Percentiles rank a stretch among this genome's conserved stretches.
These are phyloP conservation scores for Panthera tigris DNA, from an alignment of 2,113 vertebrate species.

Conservation along the genomic window DNA sequence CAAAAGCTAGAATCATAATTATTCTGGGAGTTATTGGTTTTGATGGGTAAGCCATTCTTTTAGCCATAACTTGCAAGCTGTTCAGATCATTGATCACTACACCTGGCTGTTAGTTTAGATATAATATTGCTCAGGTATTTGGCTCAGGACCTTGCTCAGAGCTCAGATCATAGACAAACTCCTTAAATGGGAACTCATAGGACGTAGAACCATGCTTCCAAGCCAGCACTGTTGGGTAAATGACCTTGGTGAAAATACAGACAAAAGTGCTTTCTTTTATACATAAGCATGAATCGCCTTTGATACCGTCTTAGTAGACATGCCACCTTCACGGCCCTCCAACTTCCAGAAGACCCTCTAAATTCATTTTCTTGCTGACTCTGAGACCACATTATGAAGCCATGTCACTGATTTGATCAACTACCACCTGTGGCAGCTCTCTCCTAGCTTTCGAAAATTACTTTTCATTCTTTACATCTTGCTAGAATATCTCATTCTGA, in stretches of 20 bases:
- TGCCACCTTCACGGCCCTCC: not conserved
- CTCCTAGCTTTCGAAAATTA: slow-evolving; percentile 17
- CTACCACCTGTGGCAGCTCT: not conserved
- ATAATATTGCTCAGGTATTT: not conserved
- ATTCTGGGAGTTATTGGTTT: slow-evolving; percentile 1
- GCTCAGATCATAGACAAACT: not conserved
- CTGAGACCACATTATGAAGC: not conserved
- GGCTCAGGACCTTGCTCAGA: not conserved
- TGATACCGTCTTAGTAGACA: not conserved
- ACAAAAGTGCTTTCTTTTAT: not conserved
- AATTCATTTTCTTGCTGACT: not conserved
- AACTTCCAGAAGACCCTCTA: not conserved
- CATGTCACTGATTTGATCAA: not conserved
- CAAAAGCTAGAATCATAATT: slow-evolving; percentile 45
- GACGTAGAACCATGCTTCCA: not conserved
- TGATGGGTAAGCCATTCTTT: slow-evolving; percentile 11
- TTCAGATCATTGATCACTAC: not conserved
- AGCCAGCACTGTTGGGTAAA: not conserved
- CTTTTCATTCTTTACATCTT: not conserved
- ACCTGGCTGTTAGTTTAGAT: not conserved
- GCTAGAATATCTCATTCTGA: slow-evolving; percentile 45
- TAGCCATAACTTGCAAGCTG: not conserved
- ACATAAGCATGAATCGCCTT: not conserved
- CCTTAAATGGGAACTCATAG: not conserved
- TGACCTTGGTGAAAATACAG: not conserved